A percentile compares a stretch with the other conserved stretches of the same genome.
Conservation (phyloP, 1,140 invertebrate genomes). For the Dryas iulia region DNA sequence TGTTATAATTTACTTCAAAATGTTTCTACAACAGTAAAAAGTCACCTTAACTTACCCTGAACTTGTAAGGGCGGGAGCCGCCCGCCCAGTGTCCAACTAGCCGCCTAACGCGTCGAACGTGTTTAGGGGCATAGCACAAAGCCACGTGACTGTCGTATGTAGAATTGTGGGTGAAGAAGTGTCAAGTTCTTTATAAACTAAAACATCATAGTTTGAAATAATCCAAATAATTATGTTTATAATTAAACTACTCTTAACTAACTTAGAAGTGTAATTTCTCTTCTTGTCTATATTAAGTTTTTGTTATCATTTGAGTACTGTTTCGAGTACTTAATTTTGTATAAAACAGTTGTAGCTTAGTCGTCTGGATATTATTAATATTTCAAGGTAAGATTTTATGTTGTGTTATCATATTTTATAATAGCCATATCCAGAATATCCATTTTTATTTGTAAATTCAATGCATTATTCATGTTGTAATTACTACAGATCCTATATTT, state of each 20-base stretch:
- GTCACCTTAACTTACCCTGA: slow-evolving; percentile 53
- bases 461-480: too few species aligned
- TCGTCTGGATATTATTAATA: not conserved
- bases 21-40: slow-evolving; percentile 19
- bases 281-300: not conserved
- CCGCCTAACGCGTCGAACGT: slow-evolving; percentile 54
- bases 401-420: not conserved
- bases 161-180: slow-evolving; percentile 12
- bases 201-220: not conserved
- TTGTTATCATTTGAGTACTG: not conserved
- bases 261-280: not conserved
- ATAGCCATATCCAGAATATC: too few species aligned
- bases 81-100: slow-evolving; percentile 65
- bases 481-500: too few species aligned
- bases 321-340: not conserved
- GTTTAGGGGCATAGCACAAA: slow-evolving; percentile 3
- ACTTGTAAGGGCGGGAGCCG: slow-evolving; percentile 70
- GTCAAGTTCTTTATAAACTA: not conserved
- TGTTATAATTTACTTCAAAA: not conserved
- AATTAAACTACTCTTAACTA: not conserved
- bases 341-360: not conserved
- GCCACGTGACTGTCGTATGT: slow-evolving; percentile 27
- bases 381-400: not conserved
- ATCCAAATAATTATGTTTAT: not conserved
- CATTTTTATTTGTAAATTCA: too few species aligned